phyloP scores from a whole-genome alignment of 92 coral and sea anemone genomes.

The Umimayanthus kanabou region DNA sequence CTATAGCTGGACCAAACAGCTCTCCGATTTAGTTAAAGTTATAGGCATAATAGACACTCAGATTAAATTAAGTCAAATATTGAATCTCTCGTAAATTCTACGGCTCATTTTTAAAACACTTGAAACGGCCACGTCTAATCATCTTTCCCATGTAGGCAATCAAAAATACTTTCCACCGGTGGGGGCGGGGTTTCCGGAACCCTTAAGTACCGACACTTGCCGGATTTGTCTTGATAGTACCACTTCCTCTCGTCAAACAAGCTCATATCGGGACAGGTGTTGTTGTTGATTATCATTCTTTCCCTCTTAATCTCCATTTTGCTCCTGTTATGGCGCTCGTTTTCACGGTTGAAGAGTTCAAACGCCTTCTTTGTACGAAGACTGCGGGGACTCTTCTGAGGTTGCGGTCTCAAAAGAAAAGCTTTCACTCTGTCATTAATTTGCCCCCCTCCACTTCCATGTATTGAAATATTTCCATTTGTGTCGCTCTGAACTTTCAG shows the following conservation, averaged over 20 bases:
- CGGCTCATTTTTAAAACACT: too few relatives aligned
- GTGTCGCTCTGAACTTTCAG: background rate
- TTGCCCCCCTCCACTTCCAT: background rate
- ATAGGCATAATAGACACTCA: too few relatives aligned
- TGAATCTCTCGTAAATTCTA: too few relatives aligned
- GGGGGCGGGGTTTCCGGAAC: constrained; percentile 64
- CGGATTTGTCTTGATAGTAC: constrained; percentile 62
- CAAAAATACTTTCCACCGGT: constrained; percentile 41
- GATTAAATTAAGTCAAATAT: too few relatives aligned
- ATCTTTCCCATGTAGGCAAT: constrained; percentile 4
- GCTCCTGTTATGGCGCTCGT: constrained; percentile 5
- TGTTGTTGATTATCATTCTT: constrained; percentile 47
- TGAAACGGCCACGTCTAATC: background rate
- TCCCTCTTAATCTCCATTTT: constrained; percentile 12
- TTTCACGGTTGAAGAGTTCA: constrained; percentile 16
- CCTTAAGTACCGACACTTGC: constrained; percentile 64
- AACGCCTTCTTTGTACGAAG: constrained; percentile 39
- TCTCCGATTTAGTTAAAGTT: too few relatives aligned
- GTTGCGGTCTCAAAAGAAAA: constrained; percentile 50
- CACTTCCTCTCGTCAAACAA: constrained; percentile 56
- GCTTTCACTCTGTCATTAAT: constrained; percentile 37
- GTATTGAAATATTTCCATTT: background rate
- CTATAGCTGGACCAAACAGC: too few relatives aligned
- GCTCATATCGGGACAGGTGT: constrained; percentile 54
- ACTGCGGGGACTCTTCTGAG: constrained; percentile 33